Conservation (phyloP, 1,140 invertebrate species). For the Telenomus remus region DNA sequence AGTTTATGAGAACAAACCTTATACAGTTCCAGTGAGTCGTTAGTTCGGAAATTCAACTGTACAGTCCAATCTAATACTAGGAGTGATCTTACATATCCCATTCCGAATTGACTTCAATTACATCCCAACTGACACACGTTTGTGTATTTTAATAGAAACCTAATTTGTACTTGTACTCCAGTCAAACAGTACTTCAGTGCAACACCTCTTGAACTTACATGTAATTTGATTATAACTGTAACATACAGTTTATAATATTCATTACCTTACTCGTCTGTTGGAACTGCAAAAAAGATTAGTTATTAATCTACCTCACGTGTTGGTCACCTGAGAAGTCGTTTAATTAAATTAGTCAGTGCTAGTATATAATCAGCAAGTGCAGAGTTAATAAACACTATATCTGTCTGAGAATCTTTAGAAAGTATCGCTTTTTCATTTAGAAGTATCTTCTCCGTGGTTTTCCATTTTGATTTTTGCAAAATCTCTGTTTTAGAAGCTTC, state of each 20-base stretch:
- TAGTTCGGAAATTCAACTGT: not conserved
- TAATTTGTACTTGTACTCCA: conserved; percentile 42
- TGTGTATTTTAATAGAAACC: conserved; percentile 11
- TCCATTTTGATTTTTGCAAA: too few species aligned
- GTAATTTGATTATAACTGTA: conserved; percentile 57
- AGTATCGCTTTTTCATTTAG: too few species aligned
- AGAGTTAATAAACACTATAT: conserved; percentile 23
- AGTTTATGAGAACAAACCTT: too few species aligned
- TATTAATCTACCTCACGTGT: conserved; percentile 68
- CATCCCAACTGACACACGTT: conserved; percentile 21
- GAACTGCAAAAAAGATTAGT: conserved; percentile 65
- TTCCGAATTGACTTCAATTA: conserved; percentile 11
- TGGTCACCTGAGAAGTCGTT: conserved; percentile 66
- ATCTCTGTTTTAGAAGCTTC: too few species aligned
- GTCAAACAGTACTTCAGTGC: conserved; percentile 24
- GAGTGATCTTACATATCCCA: not conserved
- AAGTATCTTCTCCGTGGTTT: not conserved
- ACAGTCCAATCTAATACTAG: not conserved
- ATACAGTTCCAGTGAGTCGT: too few species aligned
- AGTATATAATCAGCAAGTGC: conserved; percentile 55
- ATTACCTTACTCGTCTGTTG: conserved; percentile 49
- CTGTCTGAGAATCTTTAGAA: too few species aligned
- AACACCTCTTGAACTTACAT: conserved; percentile 21
- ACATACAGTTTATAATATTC: conserved; percentile 23
- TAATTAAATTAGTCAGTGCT: conserved; percentile 66